A percentile compares a stretch with the other conserved stretches of the same genome.
Evolutionary conservation across 2,113 vertebrate genomes (phyloP).

Genomic region (Pedetes capensis): DNA sequence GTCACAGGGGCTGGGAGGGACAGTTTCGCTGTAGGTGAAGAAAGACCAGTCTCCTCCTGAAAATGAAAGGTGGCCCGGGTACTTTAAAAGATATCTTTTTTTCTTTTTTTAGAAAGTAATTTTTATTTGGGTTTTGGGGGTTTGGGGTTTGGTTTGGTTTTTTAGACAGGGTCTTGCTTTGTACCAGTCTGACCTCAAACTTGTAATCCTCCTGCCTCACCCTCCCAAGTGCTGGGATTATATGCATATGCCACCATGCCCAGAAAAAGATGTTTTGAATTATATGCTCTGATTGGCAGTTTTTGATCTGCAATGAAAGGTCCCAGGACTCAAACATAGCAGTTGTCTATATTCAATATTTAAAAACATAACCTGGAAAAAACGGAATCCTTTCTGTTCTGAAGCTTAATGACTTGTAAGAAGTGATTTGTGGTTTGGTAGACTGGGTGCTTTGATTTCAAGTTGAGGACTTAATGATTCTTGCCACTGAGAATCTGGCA

Average conservation of each 20-base stretch:
- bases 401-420: constrained; percentile 2
- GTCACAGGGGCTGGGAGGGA: neutral
- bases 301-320: neutral
- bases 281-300: neutral
- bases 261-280: too few species aligned
- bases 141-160: too few species aligned
- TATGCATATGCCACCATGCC: too few species aligned
- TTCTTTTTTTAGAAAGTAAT: too few species aligned
- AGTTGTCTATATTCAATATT: neutral
- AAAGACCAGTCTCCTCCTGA: neutral
- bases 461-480: neutral
- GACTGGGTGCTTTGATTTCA: constrained; percentile 6
- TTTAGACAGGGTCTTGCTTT: too few species aligned
- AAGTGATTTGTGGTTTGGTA: constrained; percentile 13
- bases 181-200: too few species aligned
- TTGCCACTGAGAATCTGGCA: constrained; percentile 3
- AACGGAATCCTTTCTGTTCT: neutral
- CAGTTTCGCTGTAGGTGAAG: neutral
- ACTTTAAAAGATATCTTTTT: neutral
- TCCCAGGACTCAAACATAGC: neutral
- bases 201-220: too few species aligned
- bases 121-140: too few species aligned
- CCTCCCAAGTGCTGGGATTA: too few species aligned
- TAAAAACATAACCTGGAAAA: constrained; percentile 13
- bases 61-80: neutral